These are phyloP conservation scores for Oxygymnocypris stewartii DNA, from an alignment of 2,113 vertebrate genomes.

Conservation along the genomic window DNA sequence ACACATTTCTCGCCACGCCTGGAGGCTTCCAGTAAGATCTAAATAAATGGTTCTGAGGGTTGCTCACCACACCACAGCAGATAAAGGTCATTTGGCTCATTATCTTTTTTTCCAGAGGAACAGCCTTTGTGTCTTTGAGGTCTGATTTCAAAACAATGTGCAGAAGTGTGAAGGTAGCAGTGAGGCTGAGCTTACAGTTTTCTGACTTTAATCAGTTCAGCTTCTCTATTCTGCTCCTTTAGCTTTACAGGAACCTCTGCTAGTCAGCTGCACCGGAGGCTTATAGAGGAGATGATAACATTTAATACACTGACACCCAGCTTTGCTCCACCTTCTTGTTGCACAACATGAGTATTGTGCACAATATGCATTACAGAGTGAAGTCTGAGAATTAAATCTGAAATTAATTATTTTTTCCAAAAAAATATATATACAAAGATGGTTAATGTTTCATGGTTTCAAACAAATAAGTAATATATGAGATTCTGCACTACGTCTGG, in stretches of 20 bases:
- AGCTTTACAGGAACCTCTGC: conserved; percentile 56
- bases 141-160: conserved; percentile 37
- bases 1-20: background rate
- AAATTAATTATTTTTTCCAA: background rate
- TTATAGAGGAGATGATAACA: conserved; percentile 66
- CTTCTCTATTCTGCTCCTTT: conserved; percentile 61
- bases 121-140: conserved; percentile 20
- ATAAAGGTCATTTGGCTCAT: conserved; percentile 43
- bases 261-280: conserved; percentile 64
- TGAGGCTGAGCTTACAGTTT: background rate
- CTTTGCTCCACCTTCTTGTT: conserved; percentile 41
- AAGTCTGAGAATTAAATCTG: background rate
- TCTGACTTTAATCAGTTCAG: conserved; percentile 32
- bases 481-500: background rate
- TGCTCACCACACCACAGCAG: conserved; percentile 1
- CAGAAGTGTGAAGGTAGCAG: background rate
- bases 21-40: conserved; percentile 20
- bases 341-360: conserved; percentile 19
- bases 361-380: conserved; percentile 43
- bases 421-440: background rate
- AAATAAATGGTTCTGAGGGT: conserved; percentile 26
- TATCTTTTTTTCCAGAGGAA: conserved; percentile 26
- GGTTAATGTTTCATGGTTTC: background rate
- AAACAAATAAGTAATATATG: background rate
- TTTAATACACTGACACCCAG: conserved; percentile 60